A percentile compares a stretch with the other conserved stretches of the same genome.
phyloP scores from a whole-genome alignment of 2,888 invertebrate species.

The Prenolepis imparis region DNA sequence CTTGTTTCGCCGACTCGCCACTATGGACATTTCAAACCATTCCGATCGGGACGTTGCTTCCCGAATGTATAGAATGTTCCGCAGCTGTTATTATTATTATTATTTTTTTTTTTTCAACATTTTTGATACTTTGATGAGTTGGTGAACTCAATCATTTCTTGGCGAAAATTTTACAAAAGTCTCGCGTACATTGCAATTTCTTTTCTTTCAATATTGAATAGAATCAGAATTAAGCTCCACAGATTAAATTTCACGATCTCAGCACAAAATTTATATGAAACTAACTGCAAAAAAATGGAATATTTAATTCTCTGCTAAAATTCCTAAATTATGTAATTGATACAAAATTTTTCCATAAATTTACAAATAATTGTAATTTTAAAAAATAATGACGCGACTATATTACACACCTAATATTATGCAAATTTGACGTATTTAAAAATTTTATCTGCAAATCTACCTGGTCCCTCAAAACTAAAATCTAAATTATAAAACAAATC shows the following conservation, averaged over 20 bases:
- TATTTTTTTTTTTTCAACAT: neutral
- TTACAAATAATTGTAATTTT: neutral
- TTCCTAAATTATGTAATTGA: neutral
- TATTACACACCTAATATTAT: neutral
- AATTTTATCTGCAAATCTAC: neutral
- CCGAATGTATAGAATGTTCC: conserved; percentile 11
- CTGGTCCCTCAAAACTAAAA: neutral
- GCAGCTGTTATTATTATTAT: conserved; percentile 16
- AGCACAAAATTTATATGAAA: neutral
- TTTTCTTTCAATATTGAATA: neutral
- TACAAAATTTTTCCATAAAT: neutral
- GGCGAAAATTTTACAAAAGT: neutral
- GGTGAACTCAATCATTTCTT: neutral
- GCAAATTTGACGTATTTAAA: neutral
- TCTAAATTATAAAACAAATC: neutral
- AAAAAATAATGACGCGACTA: neutral
- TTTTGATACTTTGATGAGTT: neutral
- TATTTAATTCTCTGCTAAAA: neutral
- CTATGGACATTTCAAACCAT: conserved; percentile 33
- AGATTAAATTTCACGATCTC: neutral
- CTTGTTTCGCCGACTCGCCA: conserved; percentile 52
- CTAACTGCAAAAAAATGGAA: neutral
- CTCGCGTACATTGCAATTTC: neutral
- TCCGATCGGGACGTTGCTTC: conserved; percentile 25
- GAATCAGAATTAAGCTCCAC: neutral